phyloP scores from a whole-genome alignment of 2,888 invertebrate species.

The Drosophila anomelani region DNA sequence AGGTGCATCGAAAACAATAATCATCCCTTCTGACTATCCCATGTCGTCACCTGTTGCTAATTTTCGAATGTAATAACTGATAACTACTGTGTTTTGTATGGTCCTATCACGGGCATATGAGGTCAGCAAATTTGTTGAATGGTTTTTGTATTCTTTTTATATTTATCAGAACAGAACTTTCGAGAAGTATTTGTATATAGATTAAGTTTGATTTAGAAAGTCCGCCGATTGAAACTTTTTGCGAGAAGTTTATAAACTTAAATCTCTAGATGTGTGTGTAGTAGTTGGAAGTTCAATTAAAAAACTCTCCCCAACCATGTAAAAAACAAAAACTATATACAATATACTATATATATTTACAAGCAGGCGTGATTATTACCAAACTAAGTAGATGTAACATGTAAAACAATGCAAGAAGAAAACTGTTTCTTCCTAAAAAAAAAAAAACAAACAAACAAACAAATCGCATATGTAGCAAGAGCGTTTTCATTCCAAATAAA shows the following conservation, averaged over 20 bases:
- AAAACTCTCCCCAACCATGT: conserved; percentile 41
- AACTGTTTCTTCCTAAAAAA: conserved; percentile 26
- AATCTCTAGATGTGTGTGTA: conserved; percentile 68
- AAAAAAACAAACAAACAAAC: conserved; percentile 12
- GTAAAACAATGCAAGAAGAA: conserved; percentile 16
- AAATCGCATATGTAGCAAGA: conserved; percentile 58
- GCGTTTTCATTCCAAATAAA: conserved; percentile 65
- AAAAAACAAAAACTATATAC: conserved; percentile 25
- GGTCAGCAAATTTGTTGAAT: conserved; percentile 19
- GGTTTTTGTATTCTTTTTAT: conserved; percentile 30
- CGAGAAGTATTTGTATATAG: conserved; percentile 70
- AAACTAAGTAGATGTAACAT: conserved; percentile 40
- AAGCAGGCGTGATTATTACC: conserved; percentile 62
- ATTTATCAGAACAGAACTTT: conserved; percentile 50
- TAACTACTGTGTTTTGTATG: conserved; percentile 13
- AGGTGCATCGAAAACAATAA: conserved; percentile 1
- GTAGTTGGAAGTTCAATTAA: conserved; percentile 64
- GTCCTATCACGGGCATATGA: conserved; percentile 18
- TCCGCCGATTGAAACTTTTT: conserved; percentile 56
- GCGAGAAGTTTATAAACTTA: conserved; percentile 22
- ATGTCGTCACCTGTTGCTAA: background rate
- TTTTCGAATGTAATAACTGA: conserved; percentile 28
- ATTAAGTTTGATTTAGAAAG: conserved; percentile 58
- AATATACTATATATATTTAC: conserved; percentile 40
- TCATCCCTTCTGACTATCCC: background rate